Evolutionary conservation across 2,888 invertebrate genomes (phyloP), one percentile per base, ranked within the genome.

Genomic region (Phasia obesa): DNA sequence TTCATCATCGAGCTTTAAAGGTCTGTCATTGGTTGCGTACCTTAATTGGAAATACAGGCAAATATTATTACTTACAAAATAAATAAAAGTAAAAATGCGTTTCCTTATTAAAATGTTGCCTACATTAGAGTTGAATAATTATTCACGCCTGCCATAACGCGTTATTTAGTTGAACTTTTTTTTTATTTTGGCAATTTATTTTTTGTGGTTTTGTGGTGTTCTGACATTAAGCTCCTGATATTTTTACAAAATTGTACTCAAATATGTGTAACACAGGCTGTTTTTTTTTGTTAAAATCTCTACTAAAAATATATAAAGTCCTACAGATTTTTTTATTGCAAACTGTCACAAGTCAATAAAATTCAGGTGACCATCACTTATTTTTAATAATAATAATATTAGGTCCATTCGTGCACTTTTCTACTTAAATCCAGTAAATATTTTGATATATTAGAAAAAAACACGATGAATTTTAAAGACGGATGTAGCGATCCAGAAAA

Each of bases 41-140:
- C 90, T 88, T 70, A 9, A 49, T 53, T 17, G 4, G 11, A 62
- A 38, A 62, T 19, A 57, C 13, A 9, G 27, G 6, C 4, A 62
- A 13, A 31, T 27, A 35, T 11, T 47, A 21, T 27, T 19, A 3
- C 38, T 42, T 19, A 15, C 4, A 6, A 17, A 57, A 35, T 31
- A 59, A 21, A 59, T 7, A 44, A 27, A 44, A 27, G 27, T 7
- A 21, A 11, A 25, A 47, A 44, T 35, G 11, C 19, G 5, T 21
- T 5, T 73, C 70, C 44, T 47, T n/a, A 62, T 57, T n/a, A 47
- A 44, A 23, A 21, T 85, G 47, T 62, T 25, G 23, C 69, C 3
- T 85, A 90, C 91, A 90, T 90, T 85, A 90, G 85, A 49, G 88
- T 88, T 57, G 90, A 89, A 86, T 91, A 91, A 87, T 89, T 89